Conservation (phyloP, 2,888 invertebrate species). For the Ornithoptera alexandrae region DNA sequence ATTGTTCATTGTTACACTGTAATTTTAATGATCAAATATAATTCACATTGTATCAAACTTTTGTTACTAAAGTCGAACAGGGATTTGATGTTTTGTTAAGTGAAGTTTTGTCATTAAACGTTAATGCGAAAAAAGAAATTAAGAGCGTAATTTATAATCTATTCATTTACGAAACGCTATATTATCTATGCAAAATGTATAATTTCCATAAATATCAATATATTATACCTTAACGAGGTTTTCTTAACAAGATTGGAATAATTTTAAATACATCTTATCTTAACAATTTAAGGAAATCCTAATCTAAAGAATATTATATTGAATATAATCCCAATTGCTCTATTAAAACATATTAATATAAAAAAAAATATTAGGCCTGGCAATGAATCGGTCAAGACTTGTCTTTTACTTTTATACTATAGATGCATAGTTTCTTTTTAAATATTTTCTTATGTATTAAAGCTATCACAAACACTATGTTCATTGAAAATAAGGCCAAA, state of each 20-base stretch:
- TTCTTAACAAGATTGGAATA: background rate
- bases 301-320: too few species aligned
- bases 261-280: background rate
- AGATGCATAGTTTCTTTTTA: too few species aligned
- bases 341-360: too few species aligned
- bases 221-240: background rate
- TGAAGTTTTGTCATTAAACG: background rate
- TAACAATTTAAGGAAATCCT: too few species aligned
- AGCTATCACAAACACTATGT: too few species aligned
- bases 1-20: slow-evolving; percentile 5
- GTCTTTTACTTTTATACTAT: too few species aligned
- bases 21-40: slow-evolving; percentile 23
- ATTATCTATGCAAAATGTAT: background rate
- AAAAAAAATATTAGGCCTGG: too few species aligned
- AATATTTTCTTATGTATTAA: too few species aligned
- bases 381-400: too few species aligned
- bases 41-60: slow-evolving; percentile 13
- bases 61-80: background rate
- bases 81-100: background rate
- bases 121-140: background rate
- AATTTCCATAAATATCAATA: background rate
- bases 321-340: too few species aligned
- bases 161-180: background rate
- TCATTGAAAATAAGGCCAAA: too few species aligned
- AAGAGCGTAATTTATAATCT: background rate